Evolutionary conservation across 2,888 invertebrate genomes (phyloP), one percentile per base, ranked within the genome.

Genomic region (Tiliacea aurago): DNA sequence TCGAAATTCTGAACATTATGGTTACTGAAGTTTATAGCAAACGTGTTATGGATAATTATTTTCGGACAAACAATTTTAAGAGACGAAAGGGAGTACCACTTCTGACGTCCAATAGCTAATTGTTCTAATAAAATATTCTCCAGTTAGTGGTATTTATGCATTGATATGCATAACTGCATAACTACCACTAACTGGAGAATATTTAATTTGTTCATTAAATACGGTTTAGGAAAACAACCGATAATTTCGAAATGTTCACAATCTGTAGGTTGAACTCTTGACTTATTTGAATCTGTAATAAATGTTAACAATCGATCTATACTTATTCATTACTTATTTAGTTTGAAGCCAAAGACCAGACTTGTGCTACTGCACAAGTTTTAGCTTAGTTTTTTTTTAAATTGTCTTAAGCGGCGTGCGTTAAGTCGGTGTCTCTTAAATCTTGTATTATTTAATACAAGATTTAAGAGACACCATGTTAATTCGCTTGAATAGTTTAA

Each of bases 61-160:
- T n/a, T n/a, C n/a, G n/a, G n/a, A n/a, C n/a, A n/a, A n/a, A n/a
- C n/a, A n/a, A n/a, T n/a, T n/a, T n/a, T n/a, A n/a, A n/a, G n/a
- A n/a, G n/a, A n/a, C n/a, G n/a, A n/a, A n/a, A n/a, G n/a, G n/a
- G n/a, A n/a, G n/a, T n/a, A n/a, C 53, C 62, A 37, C 41, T 66
- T 56, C 69, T 43, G 58, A 69, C 28, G 58, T 49, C 45, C 53
- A 28, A 49, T 51, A 64, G 53, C 9, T 41, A 56, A n/a, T n/a
- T n/a, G n/a, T n/a, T n/a, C n/a, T n/a, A n/a, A 58, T 73, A 64
- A 64, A 28, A 28, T 28, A 28, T 28, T 28, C 28, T 28, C 28
- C 28, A 28, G 28, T 28, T 28, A 28, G 28, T 3, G 3, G 28
- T 28, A 28, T 1, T 28, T 2, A 28, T 28, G 28, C n/a, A n/a